Percentiles rank a stretch among this genome's conserved stretches.
These are phyloP conservation scores for Pelagia noctiluca DNA, from an alignment of 30 jellyfish, hydroid and myxozoan species.

Conservation along the genomic window DNA sequence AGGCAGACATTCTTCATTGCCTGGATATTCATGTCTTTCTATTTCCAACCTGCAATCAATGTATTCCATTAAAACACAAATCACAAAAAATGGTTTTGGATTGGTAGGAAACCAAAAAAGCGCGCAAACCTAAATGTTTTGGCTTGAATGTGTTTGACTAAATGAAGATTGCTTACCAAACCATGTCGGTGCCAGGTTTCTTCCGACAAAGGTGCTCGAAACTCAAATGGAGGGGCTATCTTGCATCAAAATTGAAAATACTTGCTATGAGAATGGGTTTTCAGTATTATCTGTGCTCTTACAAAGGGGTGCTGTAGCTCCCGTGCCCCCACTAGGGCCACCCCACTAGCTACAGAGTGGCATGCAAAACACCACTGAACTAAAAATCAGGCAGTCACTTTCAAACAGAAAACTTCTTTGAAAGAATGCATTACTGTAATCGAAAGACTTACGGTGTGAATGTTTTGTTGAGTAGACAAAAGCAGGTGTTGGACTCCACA, in stretches of 20 bases:
- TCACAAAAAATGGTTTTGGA: background rate
- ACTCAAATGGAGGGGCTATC: too few species aligned
- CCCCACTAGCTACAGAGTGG: too few species aligned
- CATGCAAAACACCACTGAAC: too few species aligned
- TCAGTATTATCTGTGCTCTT: too few species aligned
- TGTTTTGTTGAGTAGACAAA: constrained; percentile 27
- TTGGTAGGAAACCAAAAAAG: background rate
- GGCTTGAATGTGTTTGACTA: background rate
- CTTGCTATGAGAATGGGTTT: too few species aligned
- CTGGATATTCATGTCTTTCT: background rate
- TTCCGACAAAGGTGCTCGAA: too few species aligned
- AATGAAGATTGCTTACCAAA: too few species aligned
- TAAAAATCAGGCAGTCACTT: constrained; percentile 29
- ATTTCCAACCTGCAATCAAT: background rate
- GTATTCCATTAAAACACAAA: background rate
- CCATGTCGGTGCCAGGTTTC: too few species aligned
- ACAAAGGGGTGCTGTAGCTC: too few species aligned
- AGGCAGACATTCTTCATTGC: background rate
- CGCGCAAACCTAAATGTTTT: background rate
- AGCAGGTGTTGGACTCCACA: constrained; percentile 42
- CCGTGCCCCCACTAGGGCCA: too few species aligned
- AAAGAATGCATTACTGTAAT: background rate
- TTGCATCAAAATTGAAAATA: too few species aligned
- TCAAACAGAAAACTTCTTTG: background rate
- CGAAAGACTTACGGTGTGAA: constrained; percentile 21